phyloP scores from a whole-genome alignment of 2,888 invertebrate species.

The Nowickia ferox region DNA sequence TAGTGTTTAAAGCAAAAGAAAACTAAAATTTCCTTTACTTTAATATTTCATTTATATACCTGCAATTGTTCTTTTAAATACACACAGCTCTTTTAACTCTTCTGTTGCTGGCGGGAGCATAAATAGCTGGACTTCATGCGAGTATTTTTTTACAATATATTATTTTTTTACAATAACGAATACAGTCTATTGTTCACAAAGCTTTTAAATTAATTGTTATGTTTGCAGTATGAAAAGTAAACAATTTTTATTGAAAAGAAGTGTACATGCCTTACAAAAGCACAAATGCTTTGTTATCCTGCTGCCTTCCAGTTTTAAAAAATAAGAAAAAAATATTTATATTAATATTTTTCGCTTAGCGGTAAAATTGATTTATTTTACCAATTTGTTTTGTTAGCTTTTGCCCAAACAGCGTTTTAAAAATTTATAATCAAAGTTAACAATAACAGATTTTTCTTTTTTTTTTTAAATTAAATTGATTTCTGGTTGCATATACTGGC shows the following conservation, averaged over 20 bases:
- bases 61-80: not conserved
- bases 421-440: slow-evolving; percentile 5
- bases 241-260: not conserved
- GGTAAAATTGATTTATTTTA: slow-evolving; percentile 57
- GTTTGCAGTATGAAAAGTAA: not conserved
- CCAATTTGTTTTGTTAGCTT: slow-evolving; percentile 37
- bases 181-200: slow-evolving; percentile 45
- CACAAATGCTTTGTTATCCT: slow-evolving; percentile 16
- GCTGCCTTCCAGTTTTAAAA: not conserved
- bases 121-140: not conserved
- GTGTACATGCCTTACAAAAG: not conserved
- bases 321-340: slow-evolving; percentile 27
- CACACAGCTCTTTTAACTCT: not conserved
- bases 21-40: too few relatives aligned
- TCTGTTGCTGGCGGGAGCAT: not conserved
- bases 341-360: slow-evolving; percentile 28
- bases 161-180: slow-evolving; percentile 23
- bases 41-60: not conserved
- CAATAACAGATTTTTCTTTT: not conserved
- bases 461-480: slow-evolving; percentile 8
- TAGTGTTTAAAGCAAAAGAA: too few relatives aligned
- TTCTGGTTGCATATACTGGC: not conserved
- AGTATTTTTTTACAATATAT: not conserved
- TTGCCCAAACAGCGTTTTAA: slow-evolving; percentile 22
- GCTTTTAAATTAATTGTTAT: slow-evolving; percentile 52